Evolutionary conservation across 2,113 vertebrate species (phyloP), one percentile per base, ranked within the genome.

Genomic region (Rhabdornis inornatus): DNA sequence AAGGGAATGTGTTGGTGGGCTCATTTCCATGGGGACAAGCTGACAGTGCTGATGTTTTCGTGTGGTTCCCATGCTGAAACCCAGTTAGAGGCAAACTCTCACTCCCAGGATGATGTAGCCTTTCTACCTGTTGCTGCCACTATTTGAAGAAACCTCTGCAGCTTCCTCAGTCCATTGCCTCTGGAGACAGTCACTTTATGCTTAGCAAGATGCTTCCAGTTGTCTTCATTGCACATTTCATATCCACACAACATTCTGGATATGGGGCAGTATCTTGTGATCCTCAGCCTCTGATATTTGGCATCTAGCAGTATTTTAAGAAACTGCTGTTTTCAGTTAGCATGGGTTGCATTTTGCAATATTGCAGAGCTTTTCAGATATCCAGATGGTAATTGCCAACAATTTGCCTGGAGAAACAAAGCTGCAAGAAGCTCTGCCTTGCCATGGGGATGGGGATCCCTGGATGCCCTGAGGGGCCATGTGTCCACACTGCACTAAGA

Each of bases 381-480:
- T 19, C 52, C 11, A 2, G 16, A 12, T 47, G 45, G 55, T 83
- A 85, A 79, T 88, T 83, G 49, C n/a, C 0, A 4, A 4, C 53
- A 49, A 21, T 80, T 64, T 75, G 12, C 47, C 1, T 22, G 44
- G 55, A 81, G 75, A 88, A 86, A 65, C 21, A 63, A 53, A 70
- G 24, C 71, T 47, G 8, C 40, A 60, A 61, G 63, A 86, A 60
- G 30, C 19, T 66, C 60, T 77, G 60, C 47, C 5, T 23, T 82
- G 59, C 28, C 49, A 31, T 49, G 85, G 56, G 20, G 13, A 49
- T 53, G 22, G 44, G 18, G 44, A 69, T 23, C 45, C 28, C 3
- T 4, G 57, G 49, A 30, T 6, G 8, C 52, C 50, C 80, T 2
- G 10, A 64, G 63, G 61, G 82, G 35, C 47, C 0, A 0, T 0